Evolutionary conservation across 2,888 invertebrate genomes (phyloP).

Genomic region (Ornithoptera priamus): DNA sequence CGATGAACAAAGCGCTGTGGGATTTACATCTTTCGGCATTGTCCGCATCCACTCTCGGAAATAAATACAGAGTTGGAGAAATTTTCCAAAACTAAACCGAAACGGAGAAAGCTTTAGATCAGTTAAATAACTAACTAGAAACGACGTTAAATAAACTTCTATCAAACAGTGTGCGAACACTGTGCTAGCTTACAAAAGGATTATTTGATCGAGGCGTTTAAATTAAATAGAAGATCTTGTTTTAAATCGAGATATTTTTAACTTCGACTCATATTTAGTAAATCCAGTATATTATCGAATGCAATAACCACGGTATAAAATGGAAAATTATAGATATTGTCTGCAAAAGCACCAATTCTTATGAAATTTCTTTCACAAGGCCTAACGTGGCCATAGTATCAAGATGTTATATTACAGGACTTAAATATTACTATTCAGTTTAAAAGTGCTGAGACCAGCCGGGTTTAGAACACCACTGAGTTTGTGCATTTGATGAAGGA

Average conservation of each 20-base stretch:
- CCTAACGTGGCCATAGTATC: no score
- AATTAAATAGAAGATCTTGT: neutral
- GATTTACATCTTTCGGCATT: constrained; percentile 17
- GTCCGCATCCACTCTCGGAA: constrained; percentile 2
- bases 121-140: constrained; percentile 22
- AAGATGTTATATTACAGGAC: no score
- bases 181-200: constrained; percentile 7
- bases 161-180: neutral
- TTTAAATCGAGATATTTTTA: constrained; percentile 2
- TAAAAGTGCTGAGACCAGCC: no score
- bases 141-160: constrained; percentile 14
- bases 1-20: constrained; percentile 1
- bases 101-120: constrained; percentile 12
- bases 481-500: no score
- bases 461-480: no score
- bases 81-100: constrained; percentile 9
- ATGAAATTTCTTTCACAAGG: no score
- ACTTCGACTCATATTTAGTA: neutral
- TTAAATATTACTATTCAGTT: no score
- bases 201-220: constrained; percentile 1
- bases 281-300: no score
- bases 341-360: no score
- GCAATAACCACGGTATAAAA: no score
- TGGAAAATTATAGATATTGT: no score
- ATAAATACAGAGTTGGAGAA: constrained; percentile 14